Percentiles rank a stretch among this genome's conserved stretches.
Evolutionary conservation across 2,113 vertebrate genomes (phyloP).

Genomic region (Podarcis raffonei): DNA sequence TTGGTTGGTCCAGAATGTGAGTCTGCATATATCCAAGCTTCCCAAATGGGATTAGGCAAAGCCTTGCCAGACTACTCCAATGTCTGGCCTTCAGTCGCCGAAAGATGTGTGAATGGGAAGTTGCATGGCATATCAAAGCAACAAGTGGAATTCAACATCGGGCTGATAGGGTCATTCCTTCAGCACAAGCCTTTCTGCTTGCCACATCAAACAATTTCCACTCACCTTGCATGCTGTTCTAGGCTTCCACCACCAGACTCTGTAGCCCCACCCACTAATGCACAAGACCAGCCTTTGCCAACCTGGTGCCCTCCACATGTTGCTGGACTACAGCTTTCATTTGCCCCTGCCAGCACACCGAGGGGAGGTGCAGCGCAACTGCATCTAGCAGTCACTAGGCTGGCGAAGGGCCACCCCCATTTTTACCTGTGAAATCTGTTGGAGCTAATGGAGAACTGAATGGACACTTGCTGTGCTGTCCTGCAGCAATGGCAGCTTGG

Average conservation of each 20-base stretch:
- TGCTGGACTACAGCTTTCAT: too few species aligned
- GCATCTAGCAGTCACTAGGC: too few species aligned
- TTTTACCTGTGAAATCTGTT: background rate
- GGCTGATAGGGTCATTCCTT: too few species aligned
- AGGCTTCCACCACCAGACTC: too few species aligned
- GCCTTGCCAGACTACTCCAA: background rate
- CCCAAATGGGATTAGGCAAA: background rate
- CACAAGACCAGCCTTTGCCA: background rate
- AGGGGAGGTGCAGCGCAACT: too few species aligned
- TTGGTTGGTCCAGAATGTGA: background rate
- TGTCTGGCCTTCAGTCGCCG: background rate
- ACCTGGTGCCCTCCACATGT: too few species aligned
- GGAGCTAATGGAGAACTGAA: background rate
- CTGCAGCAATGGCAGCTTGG: background rate
- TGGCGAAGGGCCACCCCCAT: background rate
- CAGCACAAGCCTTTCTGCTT: too few species aligned
- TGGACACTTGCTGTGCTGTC: too few species aligned
- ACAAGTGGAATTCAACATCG: too few species aligned
- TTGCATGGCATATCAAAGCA: background rate
- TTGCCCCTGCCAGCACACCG: too few species aligned
- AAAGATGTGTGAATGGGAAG: background rate
- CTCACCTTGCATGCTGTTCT: too few species aligned
- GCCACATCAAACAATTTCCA: too few species aligned
- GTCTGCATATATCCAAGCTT: background rate
- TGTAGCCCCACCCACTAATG: background rate